These are phyloP conservation scores for Eurytoma californica DNA, from an alignment of 2,888 invertebrate species.

Conservation along the genomic window DNA sequence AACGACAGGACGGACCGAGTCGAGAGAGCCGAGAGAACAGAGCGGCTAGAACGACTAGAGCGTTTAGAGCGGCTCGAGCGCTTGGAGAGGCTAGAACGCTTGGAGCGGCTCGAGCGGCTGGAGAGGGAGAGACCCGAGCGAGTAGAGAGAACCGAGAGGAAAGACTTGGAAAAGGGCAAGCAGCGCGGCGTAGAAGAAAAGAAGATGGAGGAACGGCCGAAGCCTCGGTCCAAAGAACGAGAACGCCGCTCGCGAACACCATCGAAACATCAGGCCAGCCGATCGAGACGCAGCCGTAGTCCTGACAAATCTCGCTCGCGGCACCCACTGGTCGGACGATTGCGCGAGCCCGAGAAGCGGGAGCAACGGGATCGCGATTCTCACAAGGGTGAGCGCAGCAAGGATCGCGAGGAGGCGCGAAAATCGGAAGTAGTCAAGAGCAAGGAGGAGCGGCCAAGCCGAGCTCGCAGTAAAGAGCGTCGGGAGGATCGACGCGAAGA, in stretches of 20 bases:
- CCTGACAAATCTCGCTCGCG: slow-evolving; percentile 69
- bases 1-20: slow-evolving; percentile 49
- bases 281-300: slow-evolving; percentile 67
- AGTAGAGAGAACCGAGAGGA: slow-evolving; percentile 15
- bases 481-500: slow-evolving; percentile 71
- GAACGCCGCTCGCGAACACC: slow-evolving; percentile 72
- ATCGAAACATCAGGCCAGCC: slow-evolving; percentile 66
- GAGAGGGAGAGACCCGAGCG: slow-evolving; percentile 35
- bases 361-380: slow-evolving; percentile 59
- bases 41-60: not conserved
- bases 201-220: slow-evolving; percentile 67
- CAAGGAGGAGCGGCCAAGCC: slow-evolving; percentile 73
- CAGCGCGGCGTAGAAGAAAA: slow-evolving; percentile 48
- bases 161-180: slow-evolving; percentile 40
- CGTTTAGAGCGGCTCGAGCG: slow-evolving; percentile 23
- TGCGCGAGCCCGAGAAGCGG: slow-evolving; percentile 41
- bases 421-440: slow-evolving; percentile 58
- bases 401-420: slow-evolving; percentile 67
- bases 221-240: slow-evolving; percentile 69
- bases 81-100: slow-evolving; percentile 2
- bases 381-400: slow-evolving; percentile 68
- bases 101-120: slow-evolving; percentile 8
- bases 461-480: slow-evolving; percentile 69
- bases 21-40: slow-evolving; percentile 57
- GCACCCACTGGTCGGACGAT: slow-evolving; percentile 49